Conservation (phyloP, 2,797 vertebrate genomes). For the Gymnopithys bicolor region DNA sequence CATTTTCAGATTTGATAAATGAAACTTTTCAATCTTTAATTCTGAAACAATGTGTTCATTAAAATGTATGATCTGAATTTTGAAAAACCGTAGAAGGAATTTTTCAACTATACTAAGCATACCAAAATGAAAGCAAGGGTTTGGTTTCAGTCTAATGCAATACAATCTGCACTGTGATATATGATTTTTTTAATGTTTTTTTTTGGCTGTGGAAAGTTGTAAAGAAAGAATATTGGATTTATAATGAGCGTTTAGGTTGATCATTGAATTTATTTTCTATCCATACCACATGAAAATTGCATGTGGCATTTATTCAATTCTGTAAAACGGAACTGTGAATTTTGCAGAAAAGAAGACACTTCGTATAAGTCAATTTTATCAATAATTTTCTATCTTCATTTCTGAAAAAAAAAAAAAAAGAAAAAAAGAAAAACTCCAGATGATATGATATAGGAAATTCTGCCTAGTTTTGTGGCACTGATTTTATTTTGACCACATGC, state of each 20-base stretch:
- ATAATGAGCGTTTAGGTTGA: neutral
- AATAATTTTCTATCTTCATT: neutral
- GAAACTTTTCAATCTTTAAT: conserved; percentile 13
- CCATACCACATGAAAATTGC: neutral
- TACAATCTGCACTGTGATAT: neutral
- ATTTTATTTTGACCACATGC: neutral
- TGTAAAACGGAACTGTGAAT: neutral
- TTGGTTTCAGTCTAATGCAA: neutral
- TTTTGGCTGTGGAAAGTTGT: neutral
- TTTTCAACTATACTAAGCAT: neutral
- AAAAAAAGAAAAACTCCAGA: neutral
- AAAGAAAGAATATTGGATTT: neutral
- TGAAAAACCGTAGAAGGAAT: neutral
- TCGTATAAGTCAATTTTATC: neutral
- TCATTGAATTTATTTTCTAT: neutral
- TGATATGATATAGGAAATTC: neutral
- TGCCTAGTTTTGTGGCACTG: neutral
- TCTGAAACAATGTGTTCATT: conserved; percentile 1
- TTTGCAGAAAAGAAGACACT: neutral
- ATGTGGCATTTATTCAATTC: neutral
- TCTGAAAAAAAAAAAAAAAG: neutral
- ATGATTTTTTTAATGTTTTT: neutral
- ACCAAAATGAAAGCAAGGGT: neutral
- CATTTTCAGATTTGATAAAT: conserved; percentile 21
- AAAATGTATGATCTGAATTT: neutral